Evolutionary conservation across 2,113 vertebrate genomes (phyloP).

Genomic region (Sinocyclocheilus maitianheensis): DNA sequence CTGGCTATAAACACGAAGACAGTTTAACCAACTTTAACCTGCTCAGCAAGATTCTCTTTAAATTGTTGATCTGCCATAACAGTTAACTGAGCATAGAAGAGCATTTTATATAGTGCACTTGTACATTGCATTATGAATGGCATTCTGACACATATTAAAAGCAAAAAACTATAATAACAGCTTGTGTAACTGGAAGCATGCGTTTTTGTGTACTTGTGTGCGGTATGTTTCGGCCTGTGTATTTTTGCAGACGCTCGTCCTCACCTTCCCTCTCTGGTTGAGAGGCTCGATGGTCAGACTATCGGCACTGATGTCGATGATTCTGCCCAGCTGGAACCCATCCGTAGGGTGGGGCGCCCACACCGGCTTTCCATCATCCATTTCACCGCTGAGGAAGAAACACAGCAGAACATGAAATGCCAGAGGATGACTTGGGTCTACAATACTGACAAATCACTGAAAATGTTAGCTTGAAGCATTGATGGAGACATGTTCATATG

Average conservation of each 20-base stretch:
- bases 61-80: background rate
- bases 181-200: background rate
- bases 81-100: background rate
- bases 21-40: background rate
- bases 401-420: background rate
- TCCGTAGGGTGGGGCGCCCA: conserved; percentile 95
- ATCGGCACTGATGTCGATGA: conserved; percentile 93
- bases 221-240: background rate
- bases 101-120: background rate
- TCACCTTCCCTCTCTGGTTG: conserved; percentile 89
- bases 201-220: background rate
- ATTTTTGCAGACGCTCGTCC: conserved; percentile 43
- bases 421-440: background rate
- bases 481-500: background rate
- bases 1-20: too few relatives aligned
- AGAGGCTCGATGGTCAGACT: conserved; percentile 91
- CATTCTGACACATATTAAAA: background rate
- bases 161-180: background rate
- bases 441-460: background rate
- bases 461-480: background rate
- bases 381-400: conserved; percentile 64
- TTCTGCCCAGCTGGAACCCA: conserved; percentile 96
- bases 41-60: background rate
- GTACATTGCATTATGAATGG: background rate
- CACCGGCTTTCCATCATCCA: conserved; percentile 97